Base-by-base conservation (phyloP, 2,888 invertebrate species). In the Junonia oenone region DNA sequence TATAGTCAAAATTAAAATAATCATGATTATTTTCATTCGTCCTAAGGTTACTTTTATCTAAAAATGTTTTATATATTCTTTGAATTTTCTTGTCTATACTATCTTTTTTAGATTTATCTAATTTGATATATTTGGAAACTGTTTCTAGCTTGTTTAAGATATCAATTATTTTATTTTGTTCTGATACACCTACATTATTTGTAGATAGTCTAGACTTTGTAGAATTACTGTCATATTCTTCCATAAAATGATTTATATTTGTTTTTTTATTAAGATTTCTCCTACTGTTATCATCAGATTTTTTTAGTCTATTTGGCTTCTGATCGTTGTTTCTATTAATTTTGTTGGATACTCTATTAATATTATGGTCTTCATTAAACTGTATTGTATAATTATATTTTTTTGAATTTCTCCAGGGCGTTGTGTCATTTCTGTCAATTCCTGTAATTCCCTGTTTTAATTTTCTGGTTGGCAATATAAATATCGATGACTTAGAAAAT, bases 11-110 rank as follows among this genome's bases (percentile, higher is more conserved):
- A n/a, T n/a, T n/a, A n/a, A n/a, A n/a, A n/a, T n/a, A n/a, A n/a
- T n/a, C n/a, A n/a, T n/a, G n/a, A n/a, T n/a, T n/a, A n/a, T n/a
- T n/a, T n/a, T n/a, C n/a, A n/a, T n/a, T n/a, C n/a, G n/a, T n/a
- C n/a, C n/a, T n/a, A n/a, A n/a, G n/a, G n/a, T n/a, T n/a, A n/a
- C n/a, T n/a, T n/a, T n/a, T n/a, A n/a, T n/a, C 51, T 19, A 56
- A 8, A 48, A 63, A 50, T 53, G 51, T 51, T 22, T 59, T 49
- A 14, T 85, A 85, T 51, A 87, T 81, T 70, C 78, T 79, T 52
- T 77, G 71, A 14, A 86, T 72, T 69, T 81, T 86, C 1, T 68
- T 73, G 66, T 85, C 78, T 51, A 85, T 72, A 48, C 81, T 62
- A 63, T 79, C 69, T 66, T 78, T 85, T 57, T 78, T 75, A 4